A percentile compares a stretch with the other conserved stretches of the same genome.
Evolutionary conservation across 2,888 invertebrate species (phyloP).

Genomic region (Junonia oenone): DNA sequence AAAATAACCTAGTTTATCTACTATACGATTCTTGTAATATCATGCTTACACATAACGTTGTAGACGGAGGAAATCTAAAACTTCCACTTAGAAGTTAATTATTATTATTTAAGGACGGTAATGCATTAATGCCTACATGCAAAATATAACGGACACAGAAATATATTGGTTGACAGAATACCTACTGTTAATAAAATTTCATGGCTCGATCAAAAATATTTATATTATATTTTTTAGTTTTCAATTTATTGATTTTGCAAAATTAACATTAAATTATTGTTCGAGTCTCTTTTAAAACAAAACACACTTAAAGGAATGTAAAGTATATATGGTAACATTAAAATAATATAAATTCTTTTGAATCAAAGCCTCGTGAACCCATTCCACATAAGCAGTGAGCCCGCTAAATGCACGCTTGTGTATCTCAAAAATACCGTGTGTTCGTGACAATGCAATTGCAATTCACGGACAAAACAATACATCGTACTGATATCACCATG

Average conservation of each 20-base stretch:
- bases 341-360: conserved; percentile 50
- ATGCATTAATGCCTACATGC: conserved; percentile 64
- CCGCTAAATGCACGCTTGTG: conserved; percentile 69
- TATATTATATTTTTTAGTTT: conserved; percentile 24
- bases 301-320: not conserved
- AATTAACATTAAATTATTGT: no score
- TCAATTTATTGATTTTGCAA: not conserved
- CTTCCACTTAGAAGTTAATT: conserved; percentile 7
- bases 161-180: conserved; percentile 39
- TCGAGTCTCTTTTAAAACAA: no score
- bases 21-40: conserved; percentile 21
- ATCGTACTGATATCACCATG: conserved; percentile 62
- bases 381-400: conserved; percentile 74
- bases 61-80: conserved; percentile 14
- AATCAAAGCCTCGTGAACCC: conserved; percentile 54
- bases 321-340: not conserved
- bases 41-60: conserved; percentile 28
- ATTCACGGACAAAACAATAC: conserved; percentile 52
- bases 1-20: conserved; percentile 20
- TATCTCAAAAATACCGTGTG: conserved; percentile 51
- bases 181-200: conserved; percentile 39
- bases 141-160: conserved; percentile 53
- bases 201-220: conserved; percentile 51
- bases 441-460: conserved; percentile 59
- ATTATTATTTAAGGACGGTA: conserved; percentile 26